A percentile compares a stretch with the other conserved stretches of the same genome.
phyloP scores from a whole-genome alignment of 1,140 invertebrate species.

The Cotesia vestalis region DNA sequence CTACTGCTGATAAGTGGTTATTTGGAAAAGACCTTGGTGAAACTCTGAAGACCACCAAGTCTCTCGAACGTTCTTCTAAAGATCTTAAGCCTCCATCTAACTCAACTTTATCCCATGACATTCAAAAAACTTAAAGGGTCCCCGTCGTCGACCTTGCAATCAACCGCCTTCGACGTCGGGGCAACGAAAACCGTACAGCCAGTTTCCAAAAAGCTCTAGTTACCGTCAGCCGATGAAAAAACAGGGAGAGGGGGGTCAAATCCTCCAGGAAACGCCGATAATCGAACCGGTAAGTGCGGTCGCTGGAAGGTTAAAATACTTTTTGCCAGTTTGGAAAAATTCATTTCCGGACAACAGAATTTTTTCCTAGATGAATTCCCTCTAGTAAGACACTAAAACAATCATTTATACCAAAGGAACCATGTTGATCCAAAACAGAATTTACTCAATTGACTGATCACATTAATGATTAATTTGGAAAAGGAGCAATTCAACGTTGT shows the following conservation, averaged over 20 bases:
- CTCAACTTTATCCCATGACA: neutral
- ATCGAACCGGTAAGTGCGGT: conserved; percentile 13
- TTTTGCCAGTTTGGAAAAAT: conserved; percentile 24
- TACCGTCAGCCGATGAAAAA: neutral
- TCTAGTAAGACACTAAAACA: neutral
- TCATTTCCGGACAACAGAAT: conserved; percentile 22
- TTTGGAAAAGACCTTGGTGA: conserved; percentile 21
- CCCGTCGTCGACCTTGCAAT: neutral
- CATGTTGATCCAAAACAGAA: conserved; percentile 2
- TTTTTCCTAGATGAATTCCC: conserved; percentile 27
- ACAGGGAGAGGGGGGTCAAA: neutral
- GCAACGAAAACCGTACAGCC: conserved; percentile 1
- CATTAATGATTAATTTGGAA: neutral
- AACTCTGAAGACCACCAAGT: conserved; percentile 20
- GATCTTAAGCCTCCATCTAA: neutral
- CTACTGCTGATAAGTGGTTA: conserved; percentile 23
- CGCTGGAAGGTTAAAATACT: conserved; percentile 23
- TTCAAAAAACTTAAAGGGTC: conserved; percentile 26
- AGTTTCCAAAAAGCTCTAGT: conserved; percentile 2
- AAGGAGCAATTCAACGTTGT: neutral
- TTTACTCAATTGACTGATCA: neutral
- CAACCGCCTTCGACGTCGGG: neutral
- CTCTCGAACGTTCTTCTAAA: too few relatives aligned
- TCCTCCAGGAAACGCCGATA: conserved; percentile 11
- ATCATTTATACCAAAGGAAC: neutral